These are phyloP conservation scores for Trisateles emortualis DNA, from an alignment of 2,888 invertebrate species.

Conservation along the genomic window DNA sequence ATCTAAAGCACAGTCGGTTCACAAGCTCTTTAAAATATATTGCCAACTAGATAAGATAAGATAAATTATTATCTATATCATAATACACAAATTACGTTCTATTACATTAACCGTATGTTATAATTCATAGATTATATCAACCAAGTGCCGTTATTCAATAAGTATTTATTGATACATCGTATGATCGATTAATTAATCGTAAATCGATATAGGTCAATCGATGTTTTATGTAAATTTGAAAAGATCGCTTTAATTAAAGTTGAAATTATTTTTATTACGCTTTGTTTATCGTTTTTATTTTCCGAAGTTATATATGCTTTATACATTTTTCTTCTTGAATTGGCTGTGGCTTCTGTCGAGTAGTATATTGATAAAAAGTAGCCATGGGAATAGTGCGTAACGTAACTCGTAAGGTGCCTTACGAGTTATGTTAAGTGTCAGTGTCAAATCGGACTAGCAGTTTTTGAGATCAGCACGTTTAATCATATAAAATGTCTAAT, in stretches of 20 bases:
- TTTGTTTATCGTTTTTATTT: not conserved
- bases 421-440: no score
- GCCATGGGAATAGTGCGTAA: no score
- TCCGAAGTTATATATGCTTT: not conserved
- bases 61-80: constrained; percentile 6
- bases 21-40: constrained; percentile 6
- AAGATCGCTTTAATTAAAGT: not conserved
- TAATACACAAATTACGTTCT: constrained; percentile 10
- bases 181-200: constrained; percentile 1
- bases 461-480: not conserved
- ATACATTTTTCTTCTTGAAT: no score
- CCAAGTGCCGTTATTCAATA: not conserved
- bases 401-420: no score
- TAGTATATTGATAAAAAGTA: no score
- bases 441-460: not conserved
- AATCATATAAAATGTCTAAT: no score
- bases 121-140: constrained; percentile 7
- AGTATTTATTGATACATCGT: not conserved
- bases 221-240: not conserved
- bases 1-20: constrained; percentile 2
- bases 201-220: not conserved
- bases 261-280: not conserved
- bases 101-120: constrained; percentile 7
- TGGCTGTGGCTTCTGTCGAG: no score
- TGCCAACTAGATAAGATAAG: constrained; percentile 9